These are phyloP conservation scores for Eumacrocentrus americanus DNA, from an alignment of 2,888 invertebrate species.

Conservation along the genomic window DNA sequence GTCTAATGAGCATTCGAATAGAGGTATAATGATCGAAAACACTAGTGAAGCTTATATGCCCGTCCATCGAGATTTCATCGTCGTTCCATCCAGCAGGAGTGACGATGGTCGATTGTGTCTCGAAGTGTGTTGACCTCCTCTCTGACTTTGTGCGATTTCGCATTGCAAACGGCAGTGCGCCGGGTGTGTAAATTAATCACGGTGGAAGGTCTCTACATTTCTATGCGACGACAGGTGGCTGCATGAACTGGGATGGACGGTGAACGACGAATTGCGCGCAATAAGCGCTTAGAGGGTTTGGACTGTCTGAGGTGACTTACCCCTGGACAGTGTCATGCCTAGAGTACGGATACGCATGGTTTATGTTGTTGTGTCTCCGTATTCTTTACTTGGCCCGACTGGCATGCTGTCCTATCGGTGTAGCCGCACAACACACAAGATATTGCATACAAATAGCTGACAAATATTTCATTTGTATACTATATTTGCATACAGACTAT, in stretches of 20 bases:
- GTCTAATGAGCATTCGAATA: not conserved
- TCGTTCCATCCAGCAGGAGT: not conserved
- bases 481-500: conserved; percentile 1
- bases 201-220: conserved; percentile 12
- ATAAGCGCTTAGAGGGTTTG: not conserved
- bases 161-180: not conserved
- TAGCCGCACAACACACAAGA: conserved; percentile 61
- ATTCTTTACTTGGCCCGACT: conserved; percentile 62
- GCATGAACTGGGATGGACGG: conserved; percentile 1
- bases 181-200: conserved; percentile 13
- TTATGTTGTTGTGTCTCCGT: conserved; percentile 59
- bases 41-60: too few relatives aligned
- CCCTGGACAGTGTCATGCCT: conserved; percentile 61
- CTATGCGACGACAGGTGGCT: not conserved
- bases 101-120: not conserved
- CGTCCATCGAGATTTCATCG: not conserved
- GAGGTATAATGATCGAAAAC: not conserved
- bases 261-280: not conserved
- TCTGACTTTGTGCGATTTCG: not conserved
- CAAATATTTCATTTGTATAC: conserved; percentile 24
- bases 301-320: conserved; percentile 59
- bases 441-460: conserved; percentile 54
- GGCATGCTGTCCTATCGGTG: conserved; percentile 60
- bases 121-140: not conserved
- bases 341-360: conserved; percentile 60